Percentiles rank a stretch among this genome's conserved stretches.
phyloP scores from a whole-genome alignment of 1,140 invertebrate genomes.

The Trigoniulus corallinus region DNA sequence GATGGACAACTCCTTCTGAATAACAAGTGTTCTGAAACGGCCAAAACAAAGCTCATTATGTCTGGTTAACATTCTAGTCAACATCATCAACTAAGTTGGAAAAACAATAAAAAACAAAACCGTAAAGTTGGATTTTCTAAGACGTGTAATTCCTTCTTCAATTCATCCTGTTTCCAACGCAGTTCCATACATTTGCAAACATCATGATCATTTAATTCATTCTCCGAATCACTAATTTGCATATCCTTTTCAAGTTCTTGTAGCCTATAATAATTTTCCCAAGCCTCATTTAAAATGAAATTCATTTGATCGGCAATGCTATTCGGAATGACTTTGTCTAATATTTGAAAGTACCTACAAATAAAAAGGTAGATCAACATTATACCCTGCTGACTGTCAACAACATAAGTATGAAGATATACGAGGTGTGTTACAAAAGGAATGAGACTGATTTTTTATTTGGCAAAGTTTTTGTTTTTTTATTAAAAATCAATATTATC shows the following conservation, averaged over 20 bases:
- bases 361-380: too few species aligned
- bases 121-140: not conserved
- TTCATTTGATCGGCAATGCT: constrained; percentile 3
- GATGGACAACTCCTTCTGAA: not conserved
- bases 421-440: too few species aligned
- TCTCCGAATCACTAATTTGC: not conserved
- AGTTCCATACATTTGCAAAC: not conserved
- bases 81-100: not conserved
- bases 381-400: too few species aligned
- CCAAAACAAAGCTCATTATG: too few species aligned
- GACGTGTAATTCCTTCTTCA: constrained; percentile 2
- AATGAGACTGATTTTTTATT: too few species aligned
- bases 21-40: not conserved
- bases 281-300: not conserved
- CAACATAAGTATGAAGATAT: too few species aligned
- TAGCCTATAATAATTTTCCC: constrained; percentile 3
- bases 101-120: not conserved
- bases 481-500: too few species aligned
- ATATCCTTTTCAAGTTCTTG: constrained; percentile 6
- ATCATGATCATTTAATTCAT: not conserved
- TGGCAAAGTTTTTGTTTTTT: too few species aligned
- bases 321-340: constrained; percentile 5
- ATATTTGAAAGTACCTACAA: not conserved
- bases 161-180: not conserved
- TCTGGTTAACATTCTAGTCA: too few species aligned